These are phyloP conservation scores for Neoascia interrupta DNA, from an alignment of 2,888 invertebrate genomes.

Conservation along the genomic window DNA sequence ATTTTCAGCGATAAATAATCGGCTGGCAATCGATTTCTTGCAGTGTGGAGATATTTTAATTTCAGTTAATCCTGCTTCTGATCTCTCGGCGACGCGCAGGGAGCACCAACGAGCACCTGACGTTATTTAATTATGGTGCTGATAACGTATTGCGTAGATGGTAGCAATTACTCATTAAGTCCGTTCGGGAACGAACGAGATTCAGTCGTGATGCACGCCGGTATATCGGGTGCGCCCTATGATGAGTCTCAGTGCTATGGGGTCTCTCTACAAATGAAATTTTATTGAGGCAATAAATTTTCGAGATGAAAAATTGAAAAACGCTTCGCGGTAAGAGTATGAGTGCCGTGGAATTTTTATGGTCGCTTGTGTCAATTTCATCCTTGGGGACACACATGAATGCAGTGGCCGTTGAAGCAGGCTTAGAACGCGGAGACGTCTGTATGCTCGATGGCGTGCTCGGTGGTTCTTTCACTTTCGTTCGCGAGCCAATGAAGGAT, in stretches of 20 bases:
- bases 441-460: conserved; percentile 28
- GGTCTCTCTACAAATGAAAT: conserved; percentile 63
- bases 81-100: conserved; percentile 26
- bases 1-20: conserved; percentile 63
- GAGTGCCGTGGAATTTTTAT: conserved; percentile 37
- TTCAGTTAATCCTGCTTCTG: conserved; percentile 62
- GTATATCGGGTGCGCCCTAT: background rate
- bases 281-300: conserved; percentile 68
- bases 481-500: conserved; percentile 49
- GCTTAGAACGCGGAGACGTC: background rate
- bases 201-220: conserved; percentile 26
- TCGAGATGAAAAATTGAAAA: conserved; percentile 64
- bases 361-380: conserved; percentile 52
- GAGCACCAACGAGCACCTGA: conserved; percentile 74
- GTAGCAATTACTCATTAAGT: conserved; percentile 78
- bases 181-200: conserved; percentile 42
- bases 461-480: conserved; percentile 21
- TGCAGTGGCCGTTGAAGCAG: conserved; percentile 13
- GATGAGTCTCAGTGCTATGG: conserved; percentile 40
- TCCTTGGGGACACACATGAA: conserved; percentile 42
- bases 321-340: background rate
- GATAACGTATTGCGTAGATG: conserved; percentile 79
- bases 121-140: conserved; percentile 79
- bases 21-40: conserved; percentile 62
- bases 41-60: conserved; percentile 63